Base-by-base conservation (phyloP, 1,140 invertebrate genomes). In the Schmidtea mediterranea region DNA sequence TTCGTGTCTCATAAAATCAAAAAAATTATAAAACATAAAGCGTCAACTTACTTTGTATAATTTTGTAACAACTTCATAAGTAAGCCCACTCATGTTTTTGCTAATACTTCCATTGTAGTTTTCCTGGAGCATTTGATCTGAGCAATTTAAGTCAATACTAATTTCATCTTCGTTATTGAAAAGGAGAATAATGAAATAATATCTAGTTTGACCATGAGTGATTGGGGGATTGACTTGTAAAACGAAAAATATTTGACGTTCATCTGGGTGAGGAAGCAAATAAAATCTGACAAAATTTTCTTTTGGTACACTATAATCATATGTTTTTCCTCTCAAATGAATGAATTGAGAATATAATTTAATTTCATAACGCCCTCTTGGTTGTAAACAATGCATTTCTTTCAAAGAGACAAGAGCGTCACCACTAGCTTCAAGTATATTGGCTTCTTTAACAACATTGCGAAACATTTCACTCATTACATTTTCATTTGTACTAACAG, bases 301-400 rank as follows among this genome's bases (percentile, higher is more conserved):
- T 73, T 89, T 81, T 0, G 89, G 84, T 55, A 98, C 94, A 68
- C 98, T 98, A 68, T 97, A 98, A 69, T 98, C 90, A 63, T 94
- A 97, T 0, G 92, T 95, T 74, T 98, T 98, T 67, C 92, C 92
- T 62, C 98, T 92, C 47, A 98, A 75, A 70, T 97, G 89, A 59
- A 98, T 80, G 65, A 95, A 97, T 1, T 82, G 77, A 49, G 81
- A 79, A 60, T 90, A 98, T 39, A 98, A 77, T 71, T 97, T 97
- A 64, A 98, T 89, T 62, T 98, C 92, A 62, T 98, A 98, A 52
- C 92, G 83, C 75, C 92, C 92, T 71, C 82, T 79, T 51, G 92
- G 92, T 41, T 92, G 97, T 39, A 97, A 77, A 68, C 89, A 97
- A 55, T 94, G 83, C 51, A 97, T 76, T 70, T 97, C 86, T 52